Percentiles rank a stretch among this genome's conserved stretches.
phyloP scores from a whole-genome alignment of 2,113 vertebrate species.

The Athene noctua region DNA sequence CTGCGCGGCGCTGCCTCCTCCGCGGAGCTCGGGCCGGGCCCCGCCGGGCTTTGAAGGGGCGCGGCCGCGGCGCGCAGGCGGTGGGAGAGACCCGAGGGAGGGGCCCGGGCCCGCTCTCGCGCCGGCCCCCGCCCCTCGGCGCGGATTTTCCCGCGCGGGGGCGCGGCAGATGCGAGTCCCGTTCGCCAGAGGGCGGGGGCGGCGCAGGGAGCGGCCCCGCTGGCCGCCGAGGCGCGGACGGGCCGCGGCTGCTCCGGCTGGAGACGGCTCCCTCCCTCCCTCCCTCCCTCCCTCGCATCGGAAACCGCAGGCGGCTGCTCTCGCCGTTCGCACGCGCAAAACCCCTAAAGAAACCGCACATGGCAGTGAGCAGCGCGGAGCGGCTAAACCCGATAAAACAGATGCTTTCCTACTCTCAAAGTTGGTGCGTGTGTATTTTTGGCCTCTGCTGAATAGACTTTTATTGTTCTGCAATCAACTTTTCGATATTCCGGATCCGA shows the following conservation, averaged over 20 bases:
- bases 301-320: constrained; percentile 33
- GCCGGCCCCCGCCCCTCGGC: background rate
- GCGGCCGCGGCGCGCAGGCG: background rate
- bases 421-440: background rate
- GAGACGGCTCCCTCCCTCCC: constrained; percentile 1
- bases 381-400: background rate
- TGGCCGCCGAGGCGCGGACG: background rate
- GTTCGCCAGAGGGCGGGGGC: background rate
- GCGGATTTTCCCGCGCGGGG: background rate
- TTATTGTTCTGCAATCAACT: background rate
- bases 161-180: background rate
- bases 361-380: background rate
- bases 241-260: background rate
- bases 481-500: background rate
- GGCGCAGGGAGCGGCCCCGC: background rate
- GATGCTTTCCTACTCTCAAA: background rate
- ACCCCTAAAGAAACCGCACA: background rate
- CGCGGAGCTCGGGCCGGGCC: background rate
- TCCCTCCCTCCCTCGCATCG: background rate
- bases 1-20: background rate
- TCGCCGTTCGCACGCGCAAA: background rate
- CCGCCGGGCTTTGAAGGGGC: background rate
- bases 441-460: background rate
- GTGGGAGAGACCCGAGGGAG: background rate
- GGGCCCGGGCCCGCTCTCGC: background rate